phyloP scores from a whole-genome alignment of 2,797 vertebrate species.

The Acipenser oxyrinchus region DNA sequence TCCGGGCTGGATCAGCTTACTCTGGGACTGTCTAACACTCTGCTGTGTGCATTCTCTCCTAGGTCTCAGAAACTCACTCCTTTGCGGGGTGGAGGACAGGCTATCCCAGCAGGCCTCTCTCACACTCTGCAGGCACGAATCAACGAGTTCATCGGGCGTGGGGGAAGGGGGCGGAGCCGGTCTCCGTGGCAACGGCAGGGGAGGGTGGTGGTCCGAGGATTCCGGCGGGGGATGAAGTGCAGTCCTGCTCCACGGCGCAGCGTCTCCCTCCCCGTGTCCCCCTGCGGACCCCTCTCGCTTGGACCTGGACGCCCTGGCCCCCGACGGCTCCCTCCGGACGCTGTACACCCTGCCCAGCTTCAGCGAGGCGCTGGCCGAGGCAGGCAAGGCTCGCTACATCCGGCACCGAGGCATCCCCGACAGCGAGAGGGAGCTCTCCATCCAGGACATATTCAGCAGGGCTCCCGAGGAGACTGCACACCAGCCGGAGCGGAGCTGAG shows the following conservation, averaged over 20 bases:
- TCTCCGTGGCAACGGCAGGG: slow-evolving; percentile 17
- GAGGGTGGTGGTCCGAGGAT: slow-evolving; percentile 21
- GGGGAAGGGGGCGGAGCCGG: slow-evolving; percentile 15
- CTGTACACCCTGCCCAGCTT: slow-evolving; percentile 38
- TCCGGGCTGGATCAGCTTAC: not conserved
- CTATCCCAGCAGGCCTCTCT: not conserved
- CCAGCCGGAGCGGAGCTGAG: too few species aligned
- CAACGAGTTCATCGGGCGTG: slow-evolving; percentile 39
- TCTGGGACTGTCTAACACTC: not conserved
- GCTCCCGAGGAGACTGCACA: not conserved
- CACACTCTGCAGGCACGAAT: slow-evolving; percentile 31
- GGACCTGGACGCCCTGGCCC: slow-evolving; percentile 12
- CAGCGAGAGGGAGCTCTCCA: slow-evolving; percentile 41
- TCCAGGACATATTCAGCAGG: slow-evolving; percentile 34
- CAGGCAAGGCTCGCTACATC: slow-evolving; percentile 51
- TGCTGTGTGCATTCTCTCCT: slow-evolving; percentile 6
- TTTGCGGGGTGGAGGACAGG: not conserved
- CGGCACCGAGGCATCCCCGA: slow-evolving; percentile 40
- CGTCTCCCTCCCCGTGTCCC: not conserved
- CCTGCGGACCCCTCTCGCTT: slow-evolving; percentile 17
- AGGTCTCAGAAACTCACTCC: slow-evolving; percentile 24
- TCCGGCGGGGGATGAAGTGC: not conserved
- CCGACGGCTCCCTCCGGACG: slow-evolving; percentile 25
- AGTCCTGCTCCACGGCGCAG: not conserved
- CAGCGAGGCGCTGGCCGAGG: slow-evolving; percentile 42